phyloP scores from a whole-genome alignment of 2,797 vertebrate genomes.

The Mycteria americana region DNA sequence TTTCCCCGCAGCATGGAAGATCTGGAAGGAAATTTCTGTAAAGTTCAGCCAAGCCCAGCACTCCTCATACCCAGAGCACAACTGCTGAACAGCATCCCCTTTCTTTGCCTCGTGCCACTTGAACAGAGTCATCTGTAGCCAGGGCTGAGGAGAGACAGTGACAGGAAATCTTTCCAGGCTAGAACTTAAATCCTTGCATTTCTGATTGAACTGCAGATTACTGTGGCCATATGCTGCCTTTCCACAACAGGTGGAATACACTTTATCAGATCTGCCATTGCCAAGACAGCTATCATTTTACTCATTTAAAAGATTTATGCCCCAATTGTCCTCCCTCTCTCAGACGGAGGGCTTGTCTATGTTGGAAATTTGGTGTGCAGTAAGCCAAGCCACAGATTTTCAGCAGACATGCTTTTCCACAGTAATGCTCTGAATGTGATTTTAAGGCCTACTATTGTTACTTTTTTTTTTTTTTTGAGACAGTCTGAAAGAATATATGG shows the following conservation, averaged over 20 bases:
- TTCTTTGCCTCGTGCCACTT: background rate
- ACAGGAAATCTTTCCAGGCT: constrained; percentile 19
- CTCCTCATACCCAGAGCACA: background rate
- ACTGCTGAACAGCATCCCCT: background rate
- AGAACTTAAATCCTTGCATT: constrained; percentile 4
- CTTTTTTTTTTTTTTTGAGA: background rate
- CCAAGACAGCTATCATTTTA: constrained; percentile 64
- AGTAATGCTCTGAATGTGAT: background rate
- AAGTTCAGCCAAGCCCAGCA: background rate
- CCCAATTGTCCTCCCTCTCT: constrained; percentile 19
- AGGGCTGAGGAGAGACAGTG: background rate
- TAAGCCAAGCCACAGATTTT: constrained; percentile 24
- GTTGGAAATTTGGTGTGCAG: constrained; percentile 31
- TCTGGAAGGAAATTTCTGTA: background rate
- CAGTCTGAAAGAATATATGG: background rate
- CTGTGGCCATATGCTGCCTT: constrained; percentile 47
- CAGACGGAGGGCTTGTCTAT: background rate
- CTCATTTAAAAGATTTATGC: constrained; percentile 53
- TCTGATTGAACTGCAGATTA: constrained; percentile 49
- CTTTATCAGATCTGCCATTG: constrained; percentile 48
- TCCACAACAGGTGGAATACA: constrained; percentile 60
- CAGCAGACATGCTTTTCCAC: background rate
- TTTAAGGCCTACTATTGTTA: background rate
- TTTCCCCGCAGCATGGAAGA: fast-evolving
- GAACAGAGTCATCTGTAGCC: background rate